phyloP scores from a whole-genome alignment of 2,797 vertebrate species.

The Cynodonichthys magdalenae region DNA sequence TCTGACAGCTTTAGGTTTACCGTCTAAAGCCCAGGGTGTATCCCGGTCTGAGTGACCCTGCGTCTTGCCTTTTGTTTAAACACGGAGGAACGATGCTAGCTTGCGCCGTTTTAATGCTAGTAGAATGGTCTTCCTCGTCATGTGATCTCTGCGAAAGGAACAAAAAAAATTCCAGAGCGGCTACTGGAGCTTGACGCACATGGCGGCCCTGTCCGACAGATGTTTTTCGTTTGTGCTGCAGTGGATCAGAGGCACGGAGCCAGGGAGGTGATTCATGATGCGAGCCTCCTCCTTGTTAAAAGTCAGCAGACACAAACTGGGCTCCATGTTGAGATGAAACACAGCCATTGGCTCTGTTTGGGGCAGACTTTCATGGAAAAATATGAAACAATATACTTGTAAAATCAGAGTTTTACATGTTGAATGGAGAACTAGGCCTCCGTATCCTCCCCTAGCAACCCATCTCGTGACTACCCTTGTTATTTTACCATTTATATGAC shows the following conservation, averaged over 20 bases:
- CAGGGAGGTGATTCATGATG: constrained; percentile 82
- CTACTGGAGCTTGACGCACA: constrained; percentile 73
- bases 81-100: background rate
- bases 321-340: constrained; percentile 61
- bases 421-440: constrained; percentile 4
- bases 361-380: constrained; percentile 34
- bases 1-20: constrained; percentile 19
- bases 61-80: constrained; percentile 36
- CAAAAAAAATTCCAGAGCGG: constrained; percentile 69
- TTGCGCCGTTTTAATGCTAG: constrained; percentile 36
- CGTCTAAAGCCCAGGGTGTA: constrained; percentile 40
- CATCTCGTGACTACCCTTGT: constrained; percentile 8
- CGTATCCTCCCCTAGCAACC: constrained; percentile 15
- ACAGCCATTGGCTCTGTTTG: constrained; percentile 42
- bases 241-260: constrained; percentile 69
- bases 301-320: constrained; percentile 60
- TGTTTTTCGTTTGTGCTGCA: constrained; percentile 83
- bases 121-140: constrained; percentile 66
- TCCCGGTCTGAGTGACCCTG: constrained; percentile 28
- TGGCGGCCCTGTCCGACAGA: constrained; percentile 78
- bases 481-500: constrained; percentile 14
- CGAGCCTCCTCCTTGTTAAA: constrained; percentile 69
- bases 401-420: background rate
- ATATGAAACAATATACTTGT: constrained; percentile 35
- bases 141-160: constrained; percentile 63